Base-by-base conservation (phyloP, 2,113 vertebrate species). In the Hippopotamus amphibius region DNA sequence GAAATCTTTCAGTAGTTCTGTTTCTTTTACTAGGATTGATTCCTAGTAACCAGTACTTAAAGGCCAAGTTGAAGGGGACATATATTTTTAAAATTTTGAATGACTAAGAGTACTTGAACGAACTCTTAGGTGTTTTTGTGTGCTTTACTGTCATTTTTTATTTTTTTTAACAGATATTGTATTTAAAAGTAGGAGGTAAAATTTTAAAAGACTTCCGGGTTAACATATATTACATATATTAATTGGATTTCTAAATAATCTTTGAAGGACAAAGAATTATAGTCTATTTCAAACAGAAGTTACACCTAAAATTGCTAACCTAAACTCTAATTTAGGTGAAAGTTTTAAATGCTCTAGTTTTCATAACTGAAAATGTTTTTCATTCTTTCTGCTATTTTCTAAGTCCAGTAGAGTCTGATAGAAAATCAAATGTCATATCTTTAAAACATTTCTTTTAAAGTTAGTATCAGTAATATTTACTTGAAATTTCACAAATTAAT, bases 271-370 rank as follows among this genome's bases (percentile, higher is more conserved):
- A 95, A 88, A 81, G 3, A n/a, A 77, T 57, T 68, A 48, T 46
- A 82, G 7, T 55, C 5, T 68, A 33, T 48, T 4, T 83, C 41
- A 68, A 71, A 65, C 13, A 93, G 2, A 30, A 84, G 16, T 10
- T 15, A 41, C 43, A 69, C 3, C 22, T 87, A 43, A 84, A 83
- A 66, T 48, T 55, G 26, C 21, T 88, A 83, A 21, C 21, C 41
- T 84, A 82, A 65, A 28, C 6, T 92, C 11, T 86, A 90, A 69
- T 37, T 53, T 11, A 76, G 50, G 15, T 33, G 9, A 81, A 93
- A 72, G 33, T 77, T 72, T 16, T 68, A 68, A 86, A 53, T 57
- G 30, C 21, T 81, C 84, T 93, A 30, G 63, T 95, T 91, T 88
- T 81, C 4, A 66, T 12, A 65, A 65, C 1, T 90, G 19, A 9